Conservation (phyloP, 2,888 invertebrate genomes). For the Philhelius pedissequus region DNA sequence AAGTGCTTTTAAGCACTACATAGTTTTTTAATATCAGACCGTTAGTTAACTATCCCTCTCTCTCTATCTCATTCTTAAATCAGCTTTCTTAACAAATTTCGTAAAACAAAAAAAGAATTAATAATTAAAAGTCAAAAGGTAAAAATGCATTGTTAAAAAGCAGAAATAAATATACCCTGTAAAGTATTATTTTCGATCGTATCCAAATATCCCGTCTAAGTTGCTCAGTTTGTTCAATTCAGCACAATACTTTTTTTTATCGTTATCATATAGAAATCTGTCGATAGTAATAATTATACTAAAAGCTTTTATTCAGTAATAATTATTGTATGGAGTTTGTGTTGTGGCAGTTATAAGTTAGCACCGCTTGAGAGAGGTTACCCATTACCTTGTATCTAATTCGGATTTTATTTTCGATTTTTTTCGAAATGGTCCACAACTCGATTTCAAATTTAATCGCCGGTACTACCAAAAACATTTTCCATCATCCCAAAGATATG, state of each 20-base stretch:
- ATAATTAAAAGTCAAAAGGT: too few species aligned
- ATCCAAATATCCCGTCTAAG: not conserved
- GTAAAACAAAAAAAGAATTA: too few species aligned
- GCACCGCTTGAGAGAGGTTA: not conserved
- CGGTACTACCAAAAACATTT: constrained; percentile 70
- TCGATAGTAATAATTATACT: not conserved
- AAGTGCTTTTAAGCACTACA: too few species aligned
- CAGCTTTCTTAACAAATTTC: too few species aligned
- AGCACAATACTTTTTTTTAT: not conserved
- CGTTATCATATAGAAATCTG: not conserved
- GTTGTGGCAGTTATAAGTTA: constrained; percentile 28
- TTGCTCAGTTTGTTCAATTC: not conserved
- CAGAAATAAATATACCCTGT: too few species aligned
- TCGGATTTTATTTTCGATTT: not conserved
- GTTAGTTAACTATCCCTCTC: too few species aligned
- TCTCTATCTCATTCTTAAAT: too few species aligned
- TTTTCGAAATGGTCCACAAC: constrained; percentile 66
- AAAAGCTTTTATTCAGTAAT: too few species aligned
- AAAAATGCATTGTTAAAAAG: too few species aligned
- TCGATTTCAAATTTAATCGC: constrained; percentile 69
- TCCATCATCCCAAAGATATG: constrained; percentile 67
- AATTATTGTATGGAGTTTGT: too few species aligned
- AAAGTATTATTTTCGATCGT: too few species aligned
- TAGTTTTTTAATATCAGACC: too few species aligned
- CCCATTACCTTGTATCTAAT: not conserved